Evolutionary conservation across 2,113 vertebrate species (phyloP), one percentile per base, ranked within the genome.

Genomic region (Chaetodon auriga): DNA sequence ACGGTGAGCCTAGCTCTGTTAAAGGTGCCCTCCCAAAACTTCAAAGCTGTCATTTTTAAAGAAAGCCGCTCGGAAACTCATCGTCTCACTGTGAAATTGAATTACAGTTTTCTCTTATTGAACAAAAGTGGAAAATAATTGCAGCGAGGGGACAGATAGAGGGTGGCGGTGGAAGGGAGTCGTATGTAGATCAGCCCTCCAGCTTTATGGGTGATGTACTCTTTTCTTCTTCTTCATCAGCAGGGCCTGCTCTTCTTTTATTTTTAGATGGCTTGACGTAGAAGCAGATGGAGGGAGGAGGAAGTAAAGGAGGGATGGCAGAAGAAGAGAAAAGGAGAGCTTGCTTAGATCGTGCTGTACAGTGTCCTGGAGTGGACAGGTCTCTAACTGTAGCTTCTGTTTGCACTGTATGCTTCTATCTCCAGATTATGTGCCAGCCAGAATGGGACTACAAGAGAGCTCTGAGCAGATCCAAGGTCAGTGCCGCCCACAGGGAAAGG

Each of bases 401-500:
- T 86, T 72, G 30, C 3, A 30, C 30, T 41, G 3, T 83, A 3
- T 71, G 72, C 46, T 70, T 85, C 62, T 66, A 16, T 84, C 82
- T 81, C 43, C 79, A 93, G 90, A 90, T 82, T 61, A 89, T 87
- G 75, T 80, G 72, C 72, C 83, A 91, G 63, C 68, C 77, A 64
- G 87, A 91, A 73, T 94, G 87, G 89, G 86, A 92, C 76, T 90
- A 89, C 85, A 91, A 75, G 79, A 85, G 81, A 75, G 68, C 57
- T 18, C 72, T 89, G 74, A 87, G 75, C 66, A 74, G 89, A 92
- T 93, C 87, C 43, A 88, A 91, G 89, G 91, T 93, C 75, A 91
- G 86, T 88, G 77, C 60, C 74, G 36, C 14, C 25, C n/a, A 41
- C 18, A 58, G 61, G 53, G n/a, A 41, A 60, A 49, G 35, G 36